phyloP scores from a whole-genome alignment of 2,113 vertebrate species.

The Setophaga coronata region DNA sequence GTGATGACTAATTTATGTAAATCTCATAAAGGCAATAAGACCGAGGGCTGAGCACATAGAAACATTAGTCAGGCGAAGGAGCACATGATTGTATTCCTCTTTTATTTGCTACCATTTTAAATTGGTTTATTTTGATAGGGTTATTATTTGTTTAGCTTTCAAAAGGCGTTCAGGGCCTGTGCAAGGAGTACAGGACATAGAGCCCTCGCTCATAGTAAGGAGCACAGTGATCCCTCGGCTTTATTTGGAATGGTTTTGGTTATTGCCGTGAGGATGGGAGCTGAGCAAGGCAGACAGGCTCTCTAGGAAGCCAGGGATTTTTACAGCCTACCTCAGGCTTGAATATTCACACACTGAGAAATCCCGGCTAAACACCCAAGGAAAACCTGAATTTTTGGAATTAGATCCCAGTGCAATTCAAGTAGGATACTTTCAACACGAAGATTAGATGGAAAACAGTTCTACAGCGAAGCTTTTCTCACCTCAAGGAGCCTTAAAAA shows the following conservation, averaged over 20 bases:
- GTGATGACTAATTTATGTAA: constrained; percentile 69
- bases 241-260: neutral
- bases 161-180: neutral
- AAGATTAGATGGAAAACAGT: neutral
- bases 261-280: neutral
- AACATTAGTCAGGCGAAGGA: constrained; percentile 23
- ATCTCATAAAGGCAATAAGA: constrained; percentile 58
- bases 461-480: neutral
- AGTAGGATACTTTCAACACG: neutral
- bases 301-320: neutral
- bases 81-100: neutral
- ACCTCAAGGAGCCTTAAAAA: neutral
- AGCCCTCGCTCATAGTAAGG: neutral
- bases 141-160: constrained; percentile 2
- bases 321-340: neutral
- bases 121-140: neutral
- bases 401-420: neutral
- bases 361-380: neutral
- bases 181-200: neutral
- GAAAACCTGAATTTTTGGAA: neutral
- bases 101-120: neutral
- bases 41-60: neutral
- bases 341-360: neutral
- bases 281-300: neutral
- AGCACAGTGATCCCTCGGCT: neutral